phyloP scores from a whole-genome alignment of 1,140 invertebrate genomes.

The Polypedilum vanderplanki region DNA sequence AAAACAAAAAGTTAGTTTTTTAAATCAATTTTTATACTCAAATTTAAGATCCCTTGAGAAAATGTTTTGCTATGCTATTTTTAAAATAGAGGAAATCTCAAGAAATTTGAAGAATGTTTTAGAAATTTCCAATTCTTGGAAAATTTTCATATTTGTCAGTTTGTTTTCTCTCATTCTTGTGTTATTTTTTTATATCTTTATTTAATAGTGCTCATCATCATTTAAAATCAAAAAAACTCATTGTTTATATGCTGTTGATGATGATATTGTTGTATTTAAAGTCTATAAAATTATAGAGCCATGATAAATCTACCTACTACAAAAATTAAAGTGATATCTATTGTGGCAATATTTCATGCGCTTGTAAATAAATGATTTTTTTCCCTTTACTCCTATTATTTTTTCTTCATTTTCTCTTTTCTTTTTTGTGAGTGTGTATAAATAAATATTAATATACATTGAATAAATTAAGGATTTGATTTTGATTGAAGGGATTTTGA shows the following conservation, averaged over 20 bases:
- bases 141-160: too few relatives aligned
- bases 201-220: too few relatives aligned
- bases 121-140: too few relatives aligned
- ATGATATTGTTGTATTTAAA: background rate
- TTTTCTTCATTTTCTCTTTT: background rate
- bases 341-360: background rate
- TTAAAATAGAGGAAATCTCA: too few relatives aligned
- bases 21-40: background rate
- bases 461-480: slow-evolving; percentile 25
- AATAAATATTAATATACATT: background rate
- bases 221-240: too few relatives aligned
- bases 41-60: background rate
- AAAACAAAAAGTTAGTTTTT: too few relatives aligned
- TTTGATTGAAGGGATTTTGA: slow-evolving; percentile 17
- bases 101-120: too few relatives aligned
- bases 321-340: background rate
- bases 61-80: too few relatives aligned
- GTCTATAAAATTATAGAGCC: background rate
- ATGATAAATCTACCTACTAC: background rate
- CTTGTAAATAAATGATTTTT: background rate
- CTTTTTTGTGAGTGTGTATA: background rate
- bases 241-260: background rate
- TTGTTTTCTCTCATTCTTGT: too few relatives aligned
- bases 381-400: background rate
- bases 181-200: too few relatives aligned